Conservation (phyloP, 2,113 vertebrate genomes). For the Phrynosoma platyrhinos region DNA sequence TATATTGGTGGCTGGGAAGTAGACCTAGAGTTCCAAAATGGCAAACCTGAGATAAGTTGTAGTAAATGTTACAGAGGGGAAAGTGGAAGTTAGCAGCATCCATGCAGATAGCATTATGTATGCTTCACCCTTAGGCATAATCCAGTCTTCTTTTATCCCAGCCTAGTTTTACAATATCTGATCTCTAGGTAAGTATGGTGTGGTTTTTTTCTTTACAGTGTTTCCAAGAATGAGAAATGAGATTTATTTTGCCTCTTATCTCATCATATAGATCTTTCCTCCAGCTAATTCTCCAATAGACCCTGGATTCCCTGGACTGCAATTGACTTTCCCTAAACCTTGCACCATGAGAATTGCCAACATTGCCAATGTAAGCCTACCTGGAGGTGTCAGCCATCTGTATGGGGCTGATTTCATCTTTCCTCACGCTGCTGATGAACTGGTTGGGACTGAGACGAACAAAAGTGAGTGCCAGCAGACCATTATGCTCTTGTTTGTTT, state of each 20-base stretch:
- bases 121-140: not conserved
- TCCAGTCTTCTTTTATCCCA: not conserved
- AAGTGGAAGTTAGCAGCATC: no score
- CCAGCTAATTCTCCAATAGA: constrained; percentile 67
- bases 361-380: constrained; percentile 69
- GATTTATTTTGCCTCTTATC: constrained; percentile 26
- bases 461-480: constrained; percentile 68
- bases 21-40: no score
- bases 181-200: not conserved
- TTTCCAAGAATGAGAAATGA: not conserved
- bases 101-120: no score
- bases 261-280: constrained; percentile 54
- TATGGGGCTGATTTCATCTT: constrained; percentile 66
- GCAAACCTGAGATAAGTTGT: no score
- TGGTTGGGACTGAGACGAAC: constrained; percentile 57
- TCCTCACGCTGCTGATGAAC: constrained; percentile 72
- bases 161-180: not conserved
- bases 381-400: constrained; percentile 68
- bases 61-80: no score
- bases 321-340: constrained; percentile 63
- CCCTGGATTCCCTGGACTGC: constrained; percentile 68
- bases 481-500: not conserved
- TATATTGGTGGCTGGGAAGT: no score
- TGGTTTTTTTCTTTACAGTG: not conserved
- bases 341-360: constrained; percentile 72